Evolutionary conservation across 2,797 vertebrate genomes (phyloP).

Genomic region (Darevskia nairensis): DNA sequence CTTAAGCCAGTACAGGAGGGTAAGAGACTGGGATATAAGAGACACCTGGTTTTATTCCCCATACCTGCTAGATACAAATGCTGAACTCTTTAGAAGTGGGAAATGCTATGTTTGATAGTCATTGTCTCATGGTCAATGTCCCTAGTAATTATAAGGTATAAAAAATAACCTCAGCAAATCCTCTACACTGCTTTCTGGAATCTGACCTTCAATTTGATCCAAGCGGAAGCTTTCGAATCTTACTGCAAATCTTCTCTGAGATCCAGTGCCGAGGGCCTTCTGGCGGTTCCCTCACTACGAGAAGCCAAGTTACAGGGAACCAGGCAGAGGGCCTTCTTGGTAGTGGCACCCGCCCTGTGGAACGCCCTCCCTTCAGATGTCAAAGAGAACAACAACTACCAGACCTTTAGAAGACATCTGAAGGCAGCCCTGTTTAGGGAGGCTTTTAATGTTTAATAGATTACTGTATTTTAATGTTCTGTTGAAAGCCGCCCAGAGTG

Average conservation of each 20-base stretch:
- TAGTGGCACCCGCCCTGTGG: no score
- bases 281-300: no score
- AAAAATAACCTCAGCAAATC: slow-evolving; percentile 14
- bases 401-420: no score
- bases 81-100: background rate
- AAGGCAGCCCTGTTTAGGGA: no score
- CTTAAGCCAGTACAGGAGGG: background rate
- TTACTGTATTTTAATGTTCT: no score
- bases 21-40: background rate
- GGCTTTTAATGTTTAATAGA: no score
- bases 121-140: background rate
- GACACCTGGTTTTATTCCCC: background rate
- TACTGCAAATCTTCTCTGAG: background rate
- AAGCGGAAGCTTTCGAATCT: background rate
- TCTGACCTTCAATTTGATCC: slow-evolving; percentile 22
- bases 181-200: slow-evolving; percentile 2
- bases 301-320: no score
- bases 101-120: background rate
- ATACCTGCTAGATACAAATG: background rate
- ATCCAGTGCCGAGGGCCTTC: no score
- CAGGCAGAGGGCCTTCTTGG: no score
- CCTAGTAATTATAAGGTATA: slow-evolving; percentile 2
- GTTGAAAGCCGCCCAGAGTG: no score
- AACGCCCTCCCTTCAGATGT: no score
- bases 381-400: no score